Percentiles rank a stretch among this genome's conserved stretches.
Conservation (phyloP, 1,140 invertebrate genomes). For the Panagrolaimus sp. region DNA sequence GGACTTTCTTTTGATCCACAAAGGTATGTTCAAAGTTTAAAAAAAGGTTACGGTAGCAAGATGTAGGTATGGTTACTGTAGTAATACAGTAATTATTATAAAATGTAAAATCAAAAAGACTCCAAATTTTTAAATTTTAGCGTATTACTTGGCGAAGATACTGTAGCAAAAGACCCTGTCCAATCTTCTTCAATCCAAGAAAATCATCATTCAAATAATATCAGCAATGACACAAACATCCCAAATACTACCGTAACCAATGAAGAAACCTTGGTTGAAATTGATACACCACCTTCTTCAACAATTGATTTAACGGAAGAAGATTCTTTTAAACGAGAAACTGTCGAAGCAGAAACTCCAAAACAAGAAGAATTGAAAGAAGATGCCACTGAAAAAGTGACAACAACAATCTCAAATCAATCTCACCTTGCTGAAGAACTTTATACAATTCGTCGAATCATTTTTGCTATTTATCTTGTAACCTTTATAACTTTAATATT, state of each 20-base stretch:
- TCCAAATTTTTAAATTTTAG: not conserved
- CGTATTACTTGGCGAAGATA: constrained; percentile 1
- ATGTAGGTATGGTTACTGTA: not conserved
- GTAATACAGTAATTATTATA: not conserved
- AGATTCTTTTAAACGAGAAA: not conserved
- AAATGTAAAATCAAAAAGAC: not conserved
- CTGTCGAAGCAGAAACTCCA: not conserved
- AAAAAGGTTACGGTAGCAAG: not conserved
- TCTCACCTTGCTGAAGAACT: constrained; percentile 11
- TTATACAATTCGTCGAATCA: constrained; percentile 3
- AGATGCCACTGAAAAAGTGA: not conserved
- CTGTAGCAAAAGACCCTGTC: not conserved
- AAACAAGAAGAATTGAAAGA: not conserved
- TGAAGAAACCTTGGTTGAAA: not conserved
- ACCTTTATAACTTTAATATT: constrained; percentile 6
- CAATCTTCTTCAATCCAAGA: not conserved
- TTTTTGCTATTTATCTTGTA: constrained; percentile 16
- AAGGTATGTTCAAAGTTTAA: not conserved
- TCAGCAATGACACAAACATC: not conserved
- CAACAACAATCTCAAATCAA: not conserved
- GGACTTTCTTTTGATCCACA: constrained; percentile 20
- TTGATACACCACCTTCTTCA: not conserved
- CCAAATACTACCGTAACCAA: not conserved
- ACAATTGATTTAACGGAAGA: not conserved
- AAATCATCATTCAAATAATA: not conserved